Base-by-base conservation (phyloP, 1,140 invertebrate species). In the Solenopsis invicta region DNA sequence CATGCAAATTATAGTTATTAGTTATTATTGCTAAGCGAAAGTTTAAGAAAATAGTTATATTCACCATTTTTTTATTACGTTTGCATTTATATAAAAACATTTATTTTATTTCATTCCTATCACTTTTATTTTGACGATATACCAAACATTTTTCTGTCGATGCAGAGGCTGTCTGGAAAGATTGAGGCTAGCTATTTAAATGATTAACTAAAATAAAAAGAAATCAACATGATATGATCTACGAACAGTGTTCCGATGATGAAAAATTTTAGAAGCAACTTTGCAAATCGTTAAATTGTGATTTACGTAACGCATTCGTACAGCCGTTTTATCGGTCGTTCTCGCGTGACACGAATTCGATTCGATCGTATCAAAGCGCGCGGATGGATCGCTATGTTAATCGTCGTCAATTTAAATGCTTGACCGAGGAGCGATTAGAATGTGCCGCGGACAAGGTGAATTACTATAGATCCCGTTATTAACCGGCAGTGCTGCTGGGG, bases 391-490 rank as follows among this genome's bases (percentile, higher is more conserved):
- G 29, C n/a, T 37, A 52, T 29, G 76, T 56, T 52, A 80, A 69
- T 80, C 80, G 16, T 18, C 6, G 18, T 16, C 61, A 78, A 67
- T 77, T 85, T 77, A 77, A 85, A 56, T 77, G 72, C 82, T 41
- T 21, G 45, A n/a, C 48, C 59, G 29, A 62, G 4, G 45, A 62
- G 21, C 72, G 82, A 85, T 85, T 64, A 76, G 52, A 86, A 56
- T 66, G 54, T 67, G 48, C 75, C 75, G 24, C 9, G 24, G 9
- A 64, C 67, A 72, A 84, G 59, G 52, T 59, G 61, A 78, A 77
- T 89, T 89, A 86, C 86, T 88, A 88, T 85, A 59, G 56, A 78
- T 89, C 72, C 89, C 84, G 90, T 91, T 91, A 91, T 52, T 66
- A 59, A 24, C 45, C 3, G 66, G 37, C 74, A 48, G 48, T 24